Conservation (phyloP, 2,888 invertebrate genomes). For the Proisotoma minuta region DNA sequence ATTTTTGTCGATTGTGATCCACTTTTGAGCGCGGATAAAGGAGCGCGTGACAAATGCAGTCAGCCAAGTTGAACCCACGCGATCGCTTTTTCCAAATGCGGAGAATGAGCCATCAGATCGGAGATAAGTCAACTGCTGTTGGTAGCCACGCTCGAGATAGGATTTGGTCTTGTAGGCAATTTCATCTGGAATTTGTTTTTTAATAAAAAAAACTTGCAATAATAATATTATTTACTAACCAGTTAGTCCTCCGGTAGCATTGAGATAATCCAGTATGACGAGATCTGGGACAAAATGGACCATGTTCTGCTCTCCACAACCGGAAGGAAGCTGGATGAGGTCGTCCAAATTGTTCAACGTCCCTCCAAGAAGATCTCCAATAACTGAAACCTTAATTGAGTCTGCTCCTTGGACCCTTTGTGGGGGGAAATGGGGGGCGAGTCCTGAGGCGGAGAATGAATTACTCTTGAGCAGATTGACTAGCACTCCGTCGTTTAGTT, state of each 20-base stretch:
- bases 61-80: conserved; percentile 74
- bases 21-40: conserved; percentile 66
- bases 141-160: conserved; percentile 79
- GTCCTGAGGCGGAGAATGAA: neutral
- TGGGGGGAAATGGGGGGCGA: conserved; percentile 24
- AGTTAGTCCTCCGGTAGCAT: conserved; percentile 14
- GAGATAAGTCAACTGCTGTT: conserved; percentile 80
- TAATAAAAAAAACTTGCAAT: too few species aligned
- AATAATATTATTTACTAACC: too few species aligned
- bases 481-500: conserved; percentile 2
- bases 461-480: neutral
- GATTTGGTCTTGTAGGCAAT: conserved; percentile 22
- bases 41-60: conserved; percentile 78
- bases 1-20: conserved; percentile 65
- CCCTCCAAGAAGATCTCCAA: conserved; percentile 71
- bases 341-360: conserved; percentile 69
- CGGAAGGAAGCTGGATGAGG: conserved; percentile 32
- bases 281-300: conserved; percentile 36
- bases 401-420: conserved; percentile 32
- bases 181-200: too few species aligned
- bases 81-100: conserved; percentile 69
- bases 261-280: conserved; percentile 34
- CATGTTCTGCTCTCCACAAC: conserved; percentile 44
- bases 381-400: conserved; percentile 23
- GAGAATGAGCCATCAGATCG: conserved; percentile 79